Base-by-base conservation (phyloP, 2,797 vertebrate genomes). In the Protosalanx chinensis region DNA sequence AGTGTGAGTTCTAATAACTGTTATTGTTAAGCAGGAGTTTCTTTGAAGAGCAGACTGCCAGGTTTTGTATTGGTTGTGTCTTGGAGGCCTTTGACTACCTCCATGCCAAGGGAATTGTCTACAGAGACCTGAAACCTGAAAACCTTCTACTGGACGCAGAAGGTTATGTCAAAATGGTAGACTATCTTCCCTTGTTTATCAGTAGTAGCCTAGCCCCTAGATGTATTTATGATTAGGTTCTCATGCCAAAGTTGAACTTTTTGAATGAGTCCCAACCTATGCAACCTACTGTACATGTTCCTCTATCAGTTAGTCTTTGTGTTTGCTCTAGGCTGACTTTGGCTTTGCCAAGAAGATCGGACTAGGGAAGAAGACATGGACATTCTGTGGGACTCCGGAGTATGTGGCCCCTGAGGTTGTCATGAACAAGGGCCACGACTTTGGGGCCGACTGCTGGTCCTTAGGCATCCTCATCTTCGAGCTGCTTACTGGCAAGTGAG, bases 371-470 rank as follows among this genome's bases (percentile, higher is more conserved):
- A 93, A 93, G 80, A 92, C 92, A 0, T 94, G 93, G 93, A 94
- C 93, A 0, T 94, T 94, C 82, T 94, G 93, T 72, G 93, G 93
- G 18, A 94, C 93, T 3, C 93, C 93, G 0, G 93, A 94, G 77
- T 94, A 94, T 23, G 92, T 94, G 78, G 91, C 92, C 49, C 93
- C 93, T 16, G 93, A 94, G 79, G 90, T 94, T 67, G 92, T 94
- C 66, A 85, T 94, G 91, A 94, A 93, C 82, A 92, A 91, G 83
- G 93, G 93, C 33, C 93, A 94, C 77, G 91, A 93, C 81, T 93
- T 93, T 80, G 92, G 92, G 30, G 93, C 92, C 3, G 93, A 94
- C 72, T 93, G 92, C 81, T 94, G 93, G 93, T 93, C 93, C 0
- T 76, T 93, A 70, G 93, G 93, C 35, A 93, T 94, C 75, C 92